Conservation (phyloP, 2,113 vertebrate species). For the Orycteropus afer region DNA sequence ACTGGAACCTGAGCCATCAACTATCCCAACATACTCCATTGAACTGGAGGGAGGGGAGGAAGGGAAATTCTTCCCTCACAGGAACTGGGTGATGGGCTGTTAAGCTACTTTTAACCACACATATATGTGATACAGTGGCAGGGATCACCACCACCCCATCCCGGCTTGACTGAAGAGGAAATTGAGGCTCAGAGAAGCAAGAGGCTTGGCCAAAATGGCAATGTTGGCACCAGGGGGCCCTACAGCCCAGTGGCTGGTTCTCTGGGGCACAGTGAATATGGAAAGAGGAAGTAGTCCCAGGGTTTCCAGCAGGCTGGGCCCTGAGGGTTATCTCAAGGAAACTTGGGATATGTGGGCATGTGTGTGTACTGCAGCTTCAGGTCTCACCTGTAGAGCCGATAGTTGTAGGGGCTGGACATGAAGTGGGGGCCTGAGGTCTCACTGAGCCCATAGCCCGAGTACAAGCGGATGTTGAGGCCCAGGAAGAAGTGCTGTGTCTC, state of each 20-base stretch:
- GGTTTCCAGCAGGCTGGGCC: background rate
- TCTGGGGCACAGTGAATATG: background rate
- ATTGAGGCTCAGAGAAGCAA: background rate
- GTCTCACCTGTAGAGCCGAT: slow-evolving; percentile 88
- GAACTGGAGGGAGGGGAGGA: background rate
- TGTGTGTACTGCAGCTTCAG: fast-evolving
- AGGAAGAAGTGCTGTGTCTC: slow-evolving; percentile 92
- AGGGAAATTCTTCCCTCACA: background rate
- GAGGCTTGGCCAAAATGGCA: background rate
- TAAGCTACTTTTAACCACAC: background rate
- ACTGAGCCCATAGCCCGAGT: slow-evolving; percentile 93
- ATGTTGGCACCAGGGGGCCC: background rate
- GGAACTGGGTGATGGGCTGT: background rate
- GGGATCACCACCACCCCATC: background rate
- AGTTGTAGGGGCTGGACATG: slow-evolving; percentile 88
- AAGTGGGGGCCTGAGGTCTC: slow-evolving; percentile 93
- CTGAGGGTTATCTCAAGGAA: background rate
- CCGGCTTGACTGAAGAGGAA: background rate
- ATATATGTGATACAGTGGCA: fast-evolving
- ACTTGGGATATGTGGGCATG: fast-evolving
- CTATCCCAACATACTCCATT: too few species aligned
- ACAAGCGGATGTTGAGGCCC: slow-evolving; percentile 91
- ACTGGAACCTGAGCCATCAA: background rate
- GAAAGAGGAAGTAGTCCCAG: background rate
- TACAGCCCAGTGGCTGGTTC: background rate